Base-by-base conservation (phyloP, 1,140 invertebrate species). In the Trichonephila inaurata region DNA sequence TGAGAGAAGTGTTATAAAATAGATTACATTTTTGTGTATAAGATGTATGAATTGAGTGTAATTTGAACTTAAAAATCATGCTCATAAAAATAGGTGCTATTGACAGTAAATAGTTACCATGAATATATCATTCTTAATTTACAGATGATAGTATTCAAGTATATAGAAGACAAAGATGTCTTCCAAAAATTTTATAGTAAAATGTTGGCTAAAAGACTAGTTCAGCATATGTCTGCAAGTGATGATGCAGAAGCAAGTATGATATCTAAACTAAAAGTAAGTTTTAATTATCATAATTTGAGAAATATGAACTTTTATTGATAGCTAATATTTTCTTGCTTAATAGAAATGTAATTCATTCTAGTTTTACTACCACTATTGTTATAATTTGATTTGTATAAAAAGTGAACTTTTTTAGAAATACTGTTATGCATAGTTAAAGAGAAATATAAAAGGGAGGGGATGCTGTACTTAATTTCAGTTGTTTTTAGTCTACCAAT, bases 141-240 rank as follows among this genome's bases (percentile, higher is more conserved):
- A 24, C 86, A 95, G 94, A 99, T 99, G 99, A 98, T 99, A 94
- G 99, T 99, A 33, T 99, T 99, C 96, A 99, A 99, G 96, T 99
- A 99, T 95, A 99, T 99, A 89, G 99, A 99, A 96, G 99, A 99
- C 96, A 99, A 99, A 96, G 99, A 99, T 96, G 99, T 99, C n/a
- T 99, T 99, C 96, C 99, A 99, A 96, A 99, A 99, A 95, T 99
- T 99, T 96, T 99, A 99, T 96, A 99, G 98, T 95, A 99, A 99
- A 97, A 99, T 99, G 98, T 96, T 99, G 92, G 99, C 99, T 6
- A 99, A 99, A 96, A 97, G 99, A 94, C 97, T 99, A 94, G 99
- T 99, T 1, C 98, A 98, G 95, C 98, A 99, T 95, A 98, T 99
- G 97, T 99, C 99, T 44, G 99, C 99, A 19, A 99, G 98, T 95